phyloP scores from a whole-genome alignment of 2,113 vertebrate species.

The Sphaerodactylus townsendi region DNA sequence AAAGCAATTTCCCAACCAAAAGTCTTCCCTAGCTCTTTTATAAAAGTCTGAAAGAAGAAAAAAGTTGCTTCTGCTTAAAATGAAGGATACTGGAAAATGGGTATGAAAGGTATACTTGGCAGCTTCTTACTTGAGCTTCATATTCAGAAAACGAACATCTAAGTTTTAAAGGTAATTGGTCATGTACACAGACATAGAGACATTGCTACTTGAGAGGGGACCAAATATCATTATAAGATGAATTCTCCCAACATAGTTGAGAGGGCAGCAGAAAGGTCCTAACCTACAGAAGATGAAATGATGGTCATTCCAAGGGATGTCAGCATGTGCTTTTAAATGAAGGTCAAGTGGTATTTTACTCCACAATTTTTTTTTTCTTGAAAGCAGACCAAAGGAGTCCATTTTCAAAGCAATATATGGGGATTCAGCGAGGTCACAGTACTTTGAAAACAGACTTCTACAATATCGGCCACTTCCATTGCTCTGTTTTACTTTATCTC shows the following conservation, averaged over 20 bases:
- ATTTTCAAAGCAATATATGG: conserved; percentile 60
- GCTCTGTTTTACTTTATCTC: conserved; percentile 52
- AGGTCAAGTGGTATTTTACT: conserved; percentile 50
- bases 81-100: neutral
- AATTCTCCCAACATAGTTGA: conserved; percentile 22
- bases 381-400: conserved; percentile 49
- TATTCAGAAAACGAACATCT: neutral
- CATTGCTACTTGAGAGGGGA: neutral
- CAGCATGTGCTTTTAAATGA: neutral
- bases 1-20: neutral
- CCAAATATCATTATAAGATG: neutral
- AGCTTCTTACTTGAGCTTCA: neutral
- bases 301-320: conserved; percentile 37
- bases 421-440: conserved; percentile 47
- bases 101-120: neutral
- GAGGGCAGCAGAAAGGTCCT: neutral
- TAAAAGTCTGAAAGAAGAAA: neutral
- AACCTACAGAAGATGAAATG: conserved; percentile 38
- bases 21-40: neutral
- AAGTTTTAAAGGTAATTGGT: neutral
- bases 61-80: neutral
- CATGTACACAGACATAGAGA: neutral
- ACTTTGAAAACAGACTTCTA: conserved; percentile 53
- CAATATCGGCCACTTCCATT: conserved; percentile 43
- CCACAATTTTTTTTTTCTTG: conserved; percentile 7